Conservation (phyloP, 2,888 invertebrate genomes). For the Nezara viridula region DNA sequence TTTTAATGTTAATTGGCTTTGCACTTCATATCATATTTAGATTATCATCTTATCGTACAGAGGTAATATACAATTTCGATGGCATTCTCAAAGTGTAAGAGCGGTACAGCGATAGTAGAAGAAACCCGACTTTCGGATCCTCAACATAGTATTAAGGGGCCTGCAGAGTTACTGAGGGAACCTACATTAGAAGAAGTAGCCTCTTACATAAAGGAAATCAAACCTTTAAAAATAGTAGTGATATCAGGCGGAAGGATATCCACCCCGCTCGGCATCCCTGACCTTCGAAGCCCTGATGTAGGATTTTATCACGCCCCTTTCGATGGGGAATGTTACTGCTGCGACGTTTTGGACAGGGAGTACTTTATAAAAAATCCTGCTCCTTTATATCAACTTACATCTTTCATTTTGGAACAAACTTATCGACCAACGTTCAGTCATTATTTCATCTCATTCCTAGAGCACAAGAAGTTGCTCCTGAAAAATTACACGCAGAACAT, state of each 20-base stretch:
- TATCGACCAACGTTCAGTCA: background rate
- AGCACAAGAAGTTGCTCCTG: background rate
- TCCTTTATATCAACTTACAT: background rate
- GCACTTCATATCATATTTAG: background rate
- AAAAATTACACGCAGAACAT: background rate
- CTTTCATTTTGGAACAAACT: background rate
- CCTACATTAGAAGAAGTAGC: background rate
- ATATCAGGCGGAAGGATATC: constrained; percentile 3
- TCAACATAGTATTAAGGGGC: background rate
- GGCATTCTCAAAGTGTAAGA: background rate
- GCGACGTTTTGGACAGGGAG: background rate
- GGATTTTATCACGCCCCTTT: background rate
- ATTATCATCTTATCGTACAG: background rate
- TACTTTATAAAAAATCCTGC: background rate
- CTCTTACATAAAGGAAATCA: background rate
- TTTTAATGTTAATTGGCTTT: background rate
- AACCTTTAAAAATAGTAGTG: background rate
- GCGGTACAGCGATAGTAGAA: background rate
- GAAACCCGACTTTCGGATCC: background rate
- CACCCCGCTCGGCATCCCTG: background rate
- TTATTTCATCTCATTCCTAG: background rate
- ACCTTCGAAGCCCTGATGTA: background rate
- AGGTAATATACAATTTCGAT: background rate
- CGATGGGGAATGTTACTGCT: background rate
- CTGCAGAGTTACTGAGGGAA: background rate